phyloP scores from a whole-genome alignment of 2,113 vertebrate genomes.

The Lamprotornis superbus region DNA sequence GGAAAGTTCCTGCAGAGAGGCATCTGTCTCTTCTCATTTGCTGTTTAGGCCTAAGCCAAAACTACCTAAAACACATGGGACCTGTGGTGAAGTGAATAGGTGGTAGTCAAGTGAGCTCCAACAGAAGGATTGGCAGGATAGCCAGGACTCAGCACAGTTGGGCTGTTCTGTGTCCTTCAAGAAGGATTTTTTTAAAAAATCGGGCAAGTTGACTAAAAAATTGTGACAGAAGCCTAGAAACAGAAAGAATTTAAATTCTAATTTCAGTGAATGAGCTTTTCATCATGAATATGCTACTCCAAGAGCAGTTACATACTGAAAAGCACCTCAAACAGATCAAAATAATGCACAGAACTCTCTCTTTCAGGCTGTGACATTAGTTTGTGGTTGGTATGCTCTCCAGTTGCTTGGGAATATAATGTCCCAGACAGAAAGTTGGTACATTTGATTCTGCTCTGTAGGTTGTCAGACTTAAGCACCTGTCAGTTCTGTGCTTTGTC shows the following conservation, averaged over 20 bases:
- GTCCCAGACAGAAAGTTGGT: not conserved
- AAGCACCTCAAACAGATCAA: not conserved
- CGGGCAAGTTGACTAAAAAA: not conserved
- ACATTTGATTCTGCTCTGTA: not conserved
- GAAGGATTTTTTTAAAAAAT: not conserved
- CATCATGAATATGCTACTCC: not conserved
- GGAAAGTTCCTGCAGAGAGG: conserved; percentile 21
- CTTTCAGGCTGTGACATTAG: not conserved
- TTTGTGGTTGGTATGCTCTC: not conserved
- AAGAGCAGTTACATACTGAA: not conserved
- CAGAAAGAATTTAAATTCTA: not conserved
- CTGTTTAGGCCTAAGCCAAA: not conserved
- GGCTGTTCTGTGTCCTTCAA: not conserved
- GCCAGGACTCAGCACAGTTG: not conserved
- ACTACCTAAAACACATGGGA: not conserved
- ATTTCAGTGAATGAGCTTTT: not conserved
- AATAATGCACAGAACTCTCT: not conserved
- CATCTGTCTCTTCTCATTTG: conserved; percentile 43
- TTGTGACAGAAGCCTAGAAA: not conserved
- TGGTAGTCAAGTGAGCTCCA: not conserved
- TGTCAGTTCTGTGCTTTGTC: not conserved
- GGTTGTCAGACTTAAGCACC: not conserved
- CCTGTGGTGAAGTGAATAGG: not conserved
- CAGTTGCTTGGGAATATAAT: not conserved
- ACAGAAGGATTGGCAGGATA: not conserved